Conservation (phyloP, 64 coral and sea anemone species). For the Montipora efflorescens region DNA sequence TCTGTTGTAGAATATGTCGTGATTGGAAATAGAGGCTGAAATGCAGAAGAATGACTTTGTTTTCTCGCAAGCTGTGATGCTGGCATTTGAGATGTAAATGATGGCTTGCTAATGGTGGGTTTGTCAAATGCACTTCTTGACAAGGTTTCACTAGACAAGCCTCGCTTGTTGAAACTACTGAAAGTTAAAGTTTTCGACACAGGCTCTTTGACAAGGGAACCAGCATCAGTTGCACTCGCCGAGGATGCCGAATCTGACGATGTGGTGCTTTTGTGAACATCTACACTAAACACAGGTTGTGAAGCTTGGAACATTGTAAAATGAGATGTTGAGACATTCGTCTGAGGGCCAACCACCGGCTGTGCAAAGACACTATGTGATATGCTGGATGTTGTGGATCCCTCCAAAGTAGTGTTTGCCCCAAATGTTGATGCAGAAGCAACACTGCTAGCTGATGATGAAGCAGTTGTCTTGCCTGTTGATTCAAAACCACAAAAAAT, state of each 20-base stretch:
- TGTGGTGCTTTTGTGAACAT: not conserved
- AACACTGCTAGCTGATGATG: not conserved
- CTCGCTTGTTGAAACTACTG: not conserved
- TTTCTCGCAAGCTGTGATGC: not conserved
- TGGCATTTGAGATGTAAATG: slow-evolving; percentile 6
- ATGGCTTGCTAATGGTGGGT: not conserved
- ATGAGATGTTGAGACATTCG: not conserved
- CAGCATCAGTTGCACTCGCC: not conserved
- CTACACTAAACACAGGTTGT: not conserved
- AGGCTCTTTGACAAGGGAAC: not conserved
- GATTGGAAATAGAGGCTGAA: slow-evolving; percentile 2
- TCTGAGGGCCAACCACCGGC: not conserved
- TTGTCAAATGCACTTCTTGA: not conserved
- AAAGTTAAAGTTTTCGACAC: not conserved
- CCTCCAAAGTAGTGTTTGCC: not conserved
- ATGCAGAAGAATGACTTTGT: not conserved
- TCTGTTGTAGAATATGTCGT: not conserved
- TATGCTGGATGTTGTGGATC: not conserved
- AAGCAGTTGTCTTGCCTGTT: not conserved
- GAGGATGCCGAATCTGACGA: not conserved
- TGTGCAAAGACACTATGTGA: not conserved
- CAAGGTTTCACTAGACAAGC: not conserved
- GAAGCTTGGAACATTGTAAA: not conserved
- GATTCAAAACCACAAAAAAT: not conserved
- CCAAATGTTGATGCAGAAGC: slow-evolving; percentile 2